Evolutionary conservation across 2,888 invertebrate species (phyloP), one percentile per base, ranked within the genome.

Genomic region (Diabrotica balteata): DNA sequence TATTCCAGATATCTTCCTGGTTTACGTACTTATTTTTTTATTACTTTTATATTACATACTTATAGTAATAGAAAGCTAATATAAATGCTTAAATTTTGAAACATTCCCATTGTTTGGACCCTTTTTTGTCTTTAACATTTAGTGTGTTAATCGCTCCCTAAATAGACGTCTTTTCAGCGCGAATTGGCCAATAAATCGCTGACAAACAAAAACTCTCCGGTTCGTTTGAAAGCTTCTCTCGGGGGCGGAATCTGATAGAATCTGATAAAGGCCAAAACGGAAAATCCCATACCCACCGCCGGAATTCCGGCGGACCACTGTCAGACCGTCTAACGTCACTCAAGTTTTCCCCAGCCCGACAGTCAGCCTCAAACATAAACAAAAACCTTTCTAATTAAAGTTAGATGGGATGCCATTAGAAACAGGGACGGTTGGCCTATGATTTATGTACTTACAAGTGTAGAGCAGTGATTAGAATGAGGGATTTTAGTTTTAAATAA

Each of bases 381-480:
- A 75, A 73, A 70, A 75, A 73, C 73, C 73, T 72, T 73, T 75
- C 75, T 73, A 72, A 75, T 75, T 75, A 75, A 75, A 75, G 70
- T 73, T 72, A 58, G 71, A 68, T 69, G 69, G 59, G 68, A 67
- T 58, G 63, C 55, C 55, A 59, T 63, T 66, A 32, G 32, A 32
- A 32, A 4, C 32, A 32, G 32, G 32, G 32, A 32, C 32, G 32
- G 46, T 47, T 44, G 53, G 43, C 54, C 22, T 43, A 54, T 42
- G 52, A 52, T 52, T 52, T 52, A 17, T 10, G 17, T 17, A 32
- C 32, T 32, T 32, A 32, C 32, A 32, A 32, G 32, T 32, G 32
- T 32, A 32, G 32, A 32, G 17, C 17, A 17, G 17, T 17, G 17
- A 17, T 17, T 17, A 17, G 17, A 17, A 4, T 32, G 32, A 32